Evolutionary conservation across 2,888 invertebrate genomes (phyloP), one percentile per base, ranked within the genome.

Genomic region (Cataglyphis albicans): DNA sequence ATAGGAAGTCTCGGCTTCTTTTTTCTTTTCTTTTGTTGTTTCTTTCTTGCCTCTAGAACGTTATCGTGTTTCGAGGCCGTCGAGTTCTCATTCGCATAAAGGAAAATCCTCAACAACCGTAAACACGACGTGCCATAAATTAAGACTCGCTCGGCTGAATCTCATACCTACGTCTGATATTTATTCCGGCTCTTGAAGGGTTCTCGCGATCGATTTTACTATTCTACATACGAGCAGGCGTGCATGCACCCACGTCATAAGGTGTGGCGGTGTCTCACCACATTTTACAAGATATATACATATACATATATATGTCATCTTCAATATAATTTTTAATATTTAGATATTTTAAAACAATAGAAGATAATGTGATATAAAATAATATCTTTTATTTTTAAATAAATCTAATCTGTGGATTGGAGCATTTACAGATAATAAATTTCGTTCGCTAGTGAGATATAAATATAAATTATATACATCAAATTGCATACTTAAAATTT

Each of bases 81-180:
- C 55, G 81, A 55, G 72, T 78, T 78, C 73, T 57, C 25, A 35
- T 68, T 21, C 55, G 29, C 44, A 38, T 73, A 63, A 61, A 84
- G 25, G 57, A 59, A 70, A 70, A 82, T 78, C 63, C 41, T 38
- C 18, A 52, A 52, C 44, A 70, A 61, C 55, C 63, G 63, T 81
- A 82, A 80, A 84, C 74, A 57, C 65, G 64, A 67, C 81, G 29
- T 73, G 57, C 68, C 72, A 73, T 84, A 85, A 88, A 87, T 87
- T 88, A 81, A 55, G 55, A 84, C 61, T 57, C 29, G 32, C 38
- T 59, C 76, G 15, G 25, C 21, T 38, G 63, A 41, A 21, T 67
- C 25, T 52, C 21, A 57, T 41, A 32, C 32, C 32, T 32, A 9
- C 59, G 32, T 74, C 61, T 61, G 78, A 70, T 86, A 86, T 87